Conservation (phyloP, 2,797 vertebrate genomes). For the Acipenser transmontanus region DNA sequence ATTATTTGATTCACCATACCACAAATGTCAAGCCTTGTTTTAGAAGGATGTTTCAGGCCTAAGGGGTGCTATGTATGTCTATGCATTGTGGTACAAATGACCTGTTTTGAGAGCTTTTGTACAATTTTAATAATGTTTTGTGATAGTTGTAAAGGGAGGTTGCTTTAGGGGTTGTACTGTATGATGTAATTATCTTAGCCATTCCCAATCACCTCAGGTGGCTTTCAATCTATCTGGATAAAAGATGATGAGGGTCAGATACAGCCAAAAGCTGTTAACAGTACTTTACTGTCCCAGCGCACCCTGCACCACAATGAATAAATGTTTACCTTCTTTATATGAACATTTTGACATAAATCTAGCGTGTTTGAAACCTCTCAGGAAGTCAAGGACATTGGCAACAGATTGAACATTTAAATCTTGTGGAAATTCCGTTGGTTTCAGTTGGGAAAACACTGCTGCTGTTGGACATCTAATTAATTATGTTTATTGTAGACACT, state of each 20-base stretch:
- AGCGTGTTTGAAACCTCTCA: neutral
- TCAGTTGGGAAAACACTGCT: too few relatives aligned
- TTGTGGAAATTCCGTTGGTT: too few relatives aligned
- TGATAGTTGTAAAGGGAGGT: conserved; percentile 53
- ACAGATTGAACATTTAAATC: too few relatives aligned
- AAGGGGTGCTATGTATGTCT: conserved; percentile 21
- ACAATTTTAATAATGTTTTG: conserved; percentile 39
- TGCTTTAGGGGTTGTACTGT: conserved; percentile 38
- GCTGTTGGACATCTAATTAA: too few relatives aligned
- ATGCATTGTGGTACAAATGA: conserved; percentile 26
- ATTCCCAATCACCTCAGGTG: conserved; percentile 42
- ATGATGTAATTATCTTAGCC: conserved; percentile 55
- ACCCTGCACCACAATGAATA: neutral
- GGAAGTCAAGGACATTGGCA: neutral
- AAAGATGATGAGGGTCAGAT: conserved; percentile 33
- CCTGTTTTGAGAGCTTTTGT: conserved; percentile 31
- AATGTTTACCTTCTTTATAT: neutral
- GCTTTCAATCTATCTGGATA: conserved; percentile 36
- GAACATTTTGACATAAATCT: neutral
- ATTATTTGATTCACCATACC: conserved; percentile 34
- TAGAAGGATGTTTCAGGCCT: conserved; percentile 28
- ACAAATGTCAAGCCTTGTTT: conserved; percentile 32
- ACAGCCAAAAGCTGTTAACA: conserved; percentile 10
- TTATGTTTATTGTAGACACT: too few relatives aligned
- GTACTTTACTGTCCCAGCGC: conserved; percentile 9